A percentile compares a stretch with the other conserved stretches of the same genome.
Conservation (phyloP, 2,797 vertebrate genomes). For the Anableps anableps region DNA sequence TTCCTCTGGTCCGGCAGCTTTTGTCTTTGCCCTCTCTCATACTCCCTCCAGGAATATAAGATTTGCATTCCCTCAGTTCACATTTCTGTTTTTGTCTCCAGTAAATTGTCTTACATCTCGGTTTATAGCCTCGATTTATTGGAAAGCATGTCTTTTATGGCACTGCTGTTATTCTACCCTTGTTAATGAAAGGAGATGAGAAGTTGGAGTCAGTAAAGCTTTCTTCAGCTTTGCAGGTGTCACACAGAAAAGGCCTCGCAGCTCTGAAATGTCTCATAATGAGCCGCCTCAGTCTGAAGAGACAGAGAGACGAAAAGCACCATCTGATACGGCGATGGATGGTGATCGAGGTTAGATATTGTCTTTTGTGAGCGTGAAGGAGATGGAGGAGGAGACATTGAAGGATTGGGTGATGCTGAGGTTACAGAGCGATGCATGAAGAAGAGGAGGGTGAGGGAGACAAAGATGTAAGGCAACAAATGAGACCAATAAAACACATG, state of each 20-base stretch:
- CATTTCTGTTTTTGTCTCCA: constrained; percentile 32
- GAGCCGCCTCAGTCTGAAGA: constrained; percentile 45
- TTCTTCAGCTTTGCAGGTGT: constrained; percentile 47
- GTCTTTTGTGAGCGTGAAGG: constrained; percentile 16
- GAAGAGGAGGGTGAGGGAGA: constrained; percentile 43
- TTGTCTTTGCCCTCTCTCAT: constrained; percentile 34
- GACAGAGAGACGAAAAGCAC: constrained; percentile 25
- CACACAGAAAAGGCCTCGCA: constrained; percentile 41
- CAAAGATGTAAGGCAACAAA: constrained; percentile 68
- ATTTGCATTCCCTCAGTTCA: constrained; percentile 8
- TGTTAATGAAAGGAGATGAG: constrained; percentile 43
- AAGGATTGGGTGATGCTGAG: constrained; percentile 48
- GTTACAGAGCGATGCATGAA: constrained; percentile 44
- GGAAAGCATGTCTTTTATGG: constrained; percentile 29
- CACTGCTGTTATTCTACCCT: constrained; percentile 46
- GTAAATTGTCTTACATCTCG: constrained; percentile 53
- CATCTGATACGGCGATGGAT: constrained; percentile 40
- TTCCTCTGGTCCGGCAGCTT: constrained; percentile 34
- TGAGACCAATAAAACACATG: constrained; percentile 69
- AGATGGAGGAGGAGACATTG: constrained; percentile 41
- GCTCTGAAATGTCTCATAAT: constrained; percentile 60
- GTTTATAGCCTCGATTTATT: constrained; percentile 54
- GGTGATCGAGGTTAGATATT: constrained; percentile 37
- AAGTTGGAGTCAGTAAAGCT: constrained; percentile 35
- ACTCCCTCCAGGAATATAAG: constrained; percentile 34